These are phyloP conservation scores for Felis chaus DNA, from an alignment of 2,113 vertebrate genomes.

Conservation along the genomic window DNA sequence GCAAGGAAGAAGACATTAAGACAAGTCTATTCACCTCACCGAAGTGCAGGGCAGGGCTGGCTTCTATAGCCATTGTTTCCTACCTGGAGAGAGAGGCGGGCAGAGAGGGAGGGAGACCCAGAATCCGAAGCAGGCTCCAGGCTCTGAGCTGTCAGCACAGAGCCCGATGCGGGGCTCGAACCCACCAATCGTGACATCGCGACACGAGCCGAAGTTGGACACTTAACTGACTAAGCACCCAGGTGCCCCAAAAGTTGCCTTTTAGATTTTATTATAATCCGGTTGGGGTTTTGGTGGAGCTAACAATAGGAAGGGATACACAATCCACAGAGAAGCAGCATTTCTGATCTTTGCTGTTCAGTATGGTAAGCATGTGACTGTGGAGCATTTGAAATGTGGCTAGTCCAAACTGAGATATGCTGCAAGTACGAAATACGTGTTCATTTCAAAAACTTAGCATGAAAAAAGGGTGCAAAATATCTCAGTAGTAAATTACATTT, in stretches of 20 bases:
- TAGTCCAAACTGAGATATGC: not conserved
- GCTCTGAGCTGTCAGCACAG: too few species aligned
- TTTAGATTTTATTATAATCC: constrained; percentile 39
- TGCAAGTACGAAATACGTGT: not conserved
- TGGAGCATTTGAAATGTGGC: not conserved
- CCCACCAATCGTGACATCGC: too few species aligned
- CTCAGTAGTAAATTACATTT: not conserved
- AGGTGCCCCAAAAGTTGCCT: not conserved
- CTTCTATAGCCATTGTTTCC: not conserved
- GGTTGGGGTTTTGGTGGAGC: not conserved
- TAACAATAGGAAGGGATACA: not conserved
- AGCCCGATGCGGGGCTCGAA: too few species aligned
- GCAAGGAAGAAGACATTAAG: not conserved
- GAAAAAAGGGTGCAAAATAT: constrained; percentile 3
- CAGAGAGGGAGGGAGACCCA: too few species aligned
- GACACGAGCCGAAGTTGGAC: too few species aligned
- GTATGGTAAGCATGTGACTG: not conserved
- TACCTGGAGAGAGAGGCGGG: not conserved
- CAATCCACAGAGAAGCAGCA: not conserved
- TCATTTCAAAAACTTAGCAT: constrained; percentile 1
- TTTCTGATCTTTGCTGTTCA: not conserved
- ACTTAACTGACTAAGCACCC: too few species aligned
- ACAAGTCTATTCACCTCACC: not conserved
- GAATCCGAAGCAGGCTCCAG: too few species aligned
- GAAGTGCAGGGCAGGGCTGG: not conserved